Percentiles rank a stretch among this genome's conserved stretches.
phyloP scores from a whole-genome alignment of 2,113 vertebrate genomes.

The Atlantisia rogersi region DNA sequence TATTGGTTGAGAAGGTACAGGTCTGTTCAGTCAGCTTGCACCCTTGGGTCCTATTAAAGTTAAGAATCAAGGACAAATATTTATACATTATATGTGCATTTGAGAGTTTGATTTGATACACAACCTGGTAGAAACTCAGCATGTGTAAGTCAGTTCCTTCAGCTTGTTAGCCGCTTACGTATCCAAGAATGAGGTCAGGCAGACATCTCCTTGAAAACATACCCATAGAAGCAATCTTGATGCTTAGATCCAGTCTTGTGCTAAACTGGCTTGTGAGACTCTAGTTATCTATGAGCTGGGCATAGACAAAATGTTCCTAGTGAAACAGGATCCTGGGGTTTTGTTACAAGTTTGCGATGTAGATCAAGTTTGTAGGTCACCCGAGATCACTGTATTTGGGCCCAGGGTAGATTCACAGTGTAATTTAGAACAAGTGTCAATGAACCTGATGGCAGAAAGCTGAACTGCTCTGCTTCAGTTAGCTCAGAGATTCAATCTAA shows the following conservation, averaged over 20 bases:
- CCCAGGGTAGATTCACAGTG: neutral
- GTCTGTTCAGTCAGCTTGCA: neutral
- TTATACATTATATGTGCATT: neutral
- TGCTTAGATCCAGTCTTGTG: neutral
- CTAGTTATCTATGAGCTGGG: neutral
- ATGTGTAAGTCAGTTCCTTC: neutral
- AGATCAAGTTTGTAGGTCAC: neutral
- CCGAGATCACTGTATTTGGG: neutral
- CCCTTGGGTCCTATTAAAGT: neutral
- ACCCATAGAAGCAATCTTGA: neutral
- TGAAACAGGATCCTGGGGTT: neutral
- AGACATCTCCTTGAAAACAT: neutral
- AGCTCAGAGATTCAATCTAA: neutral
- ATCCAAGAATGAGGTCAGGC: neutral
- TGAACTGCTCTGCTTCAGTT: neutral
- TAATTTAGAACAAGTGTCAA: neutral
- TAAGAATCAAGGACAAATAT: neutral
- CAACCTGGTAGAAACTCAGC: neutral
- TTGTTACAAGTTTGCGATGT: neutral
- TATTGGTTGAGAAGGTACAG: neutral
- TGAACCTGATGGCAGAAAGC: neutral
- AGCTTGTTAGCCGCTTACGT: neutral
- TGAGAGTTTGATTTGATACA: neutral
- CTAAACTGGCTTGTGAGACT: neutral
- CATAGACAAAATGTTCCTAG: neutral